Percentiles rank a stretch among this genome's conserved stretches.
Evolutionary conservation across 2,888 invertebrate species (phyloP).

Genomic region (Campoletis raptor): DNA sequence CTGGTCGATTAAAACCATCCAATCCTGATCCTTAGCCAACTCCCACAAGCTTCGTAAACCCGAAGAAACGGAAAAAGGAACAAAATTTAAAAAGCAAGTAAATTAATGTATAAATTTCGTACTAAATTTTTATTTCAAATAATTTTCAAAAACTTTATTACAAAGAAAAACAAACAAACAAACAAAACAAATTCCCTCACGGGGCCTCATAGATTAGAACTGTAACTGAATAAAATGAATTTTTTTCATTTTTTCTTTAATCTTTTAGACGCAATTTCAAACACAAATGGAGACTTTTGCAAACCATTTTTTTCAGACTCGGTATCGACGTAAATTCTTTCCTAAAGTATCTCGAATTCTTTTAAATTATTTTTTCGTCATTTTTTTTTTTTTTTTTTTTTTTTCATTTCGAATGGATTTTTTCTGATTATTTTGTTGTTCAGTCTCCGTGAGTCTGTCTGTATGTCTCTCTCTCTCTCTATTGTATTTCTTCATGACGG

Average conservation of each 20-base stretch:
- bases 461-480: slow-evolving; percentile 37
- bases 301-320: neutral
- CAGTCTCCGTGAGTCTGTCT: slow-evolving; percentile 5
- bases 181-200: neutral
- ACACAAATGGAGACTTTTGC: slow-evolving; percentile 27
- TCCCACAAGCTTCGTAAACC: neutral
- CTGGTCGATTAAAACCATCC: neutral
- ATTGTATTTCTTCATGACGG: slow-evolving; percentile 60
- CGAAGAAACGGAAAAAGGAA: neutral
- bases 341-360: neutral
- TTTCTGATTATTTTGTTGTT: neutral
- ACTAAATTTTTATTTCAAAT: neutral
- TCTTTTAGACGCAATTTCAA: neutral
- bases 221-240: no score
- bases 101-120: neutral
- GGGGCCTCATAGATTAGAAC: no score
- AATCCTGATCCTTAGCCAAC: neutral
- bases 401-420: neutral
- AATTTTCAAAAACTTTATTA: neutral
- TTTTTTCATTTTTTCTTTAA: no score
- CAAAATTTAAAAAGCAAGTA: neutral
- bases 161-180: neutral
- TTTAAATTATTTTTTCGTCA: neutral
- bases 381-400: neutral
- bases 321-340: neutral